phyloP scores from a whole-genome alignment of 1,140 invertebrate genomes.

The Scaptodrosophila lebanonensis region DNA sequence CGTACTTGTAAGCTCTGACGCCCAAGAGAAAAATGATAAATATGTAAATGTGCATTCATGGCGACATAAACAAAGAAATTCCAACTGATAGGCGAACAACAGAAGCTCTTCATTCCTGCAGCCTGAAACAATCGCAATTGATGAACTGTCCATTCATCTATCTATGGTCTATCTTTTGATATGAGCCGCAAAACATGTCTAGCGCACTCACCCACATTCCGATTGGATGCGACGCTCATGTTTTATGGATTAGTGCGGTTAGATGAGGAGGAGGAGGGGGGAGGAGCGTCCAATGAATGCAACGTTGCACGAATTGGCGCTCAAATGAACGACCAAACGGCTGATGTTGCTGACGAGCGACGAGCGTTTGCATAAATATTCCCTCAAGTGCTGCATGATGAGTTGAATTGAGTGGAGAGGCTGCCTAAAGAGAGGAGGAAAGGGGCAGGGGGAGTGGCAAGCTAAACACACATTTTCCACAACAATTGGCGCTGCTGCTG shows the following conservation, averaged over 20 bases:
- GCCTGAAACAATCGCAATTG: too few relatives aligned
- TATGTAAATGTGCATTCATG: too few relatives aligned
- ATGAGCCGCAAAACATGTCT: too few relatives aligned
- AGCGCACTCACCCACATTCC: too few relatives aligned
- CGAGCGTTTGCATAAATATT: slow-evolving; percentile 58
- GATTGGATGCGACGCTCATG: slow-evolving; percentile 33
- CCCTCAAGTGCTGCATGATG: slow-evolving; percentile 38
- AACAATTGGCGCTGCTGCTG: slow-evolving; percentile 41
- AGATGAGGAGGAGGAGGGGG: too few relatives aligned
- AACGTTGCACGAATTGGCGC: slow-evolving; percentile 8
- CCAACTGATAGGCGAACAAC: too few relatives aligned
- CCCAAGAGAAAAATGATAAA: too few relatives aligned
- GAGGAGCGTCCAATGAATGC: slow-evolving; percentile 58
- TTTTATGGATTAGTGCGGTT: slow-evolving; percentile 59
- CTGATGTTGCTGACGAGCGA: neutral
- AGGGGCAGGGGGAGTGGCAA: slow-evolving; percentile 16
- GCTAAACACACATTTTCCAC: slow-evolving; percentile 52
- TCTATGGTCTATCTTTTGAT: too few relatives aligned
- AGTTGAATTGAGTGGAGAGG: slow-evolving; percentile 4
- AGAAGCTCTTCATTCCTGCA: too few relatives aligned
- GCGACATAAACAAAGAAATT: too few relatives aligned
- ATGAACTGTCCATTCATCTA: too few relatives aligned
- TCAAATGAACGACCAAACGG: neutral
- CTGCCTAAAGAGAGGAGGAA: slow-evolving; percentile 23
- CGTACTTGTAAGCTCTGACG: too few relatives aligned